These are phyloP conservation scores for Mesocentrotus franciscanus DNA, from an alignment of 53 echinoderm and acorn worm genomes.

Conservation along the genomic window DNA sequence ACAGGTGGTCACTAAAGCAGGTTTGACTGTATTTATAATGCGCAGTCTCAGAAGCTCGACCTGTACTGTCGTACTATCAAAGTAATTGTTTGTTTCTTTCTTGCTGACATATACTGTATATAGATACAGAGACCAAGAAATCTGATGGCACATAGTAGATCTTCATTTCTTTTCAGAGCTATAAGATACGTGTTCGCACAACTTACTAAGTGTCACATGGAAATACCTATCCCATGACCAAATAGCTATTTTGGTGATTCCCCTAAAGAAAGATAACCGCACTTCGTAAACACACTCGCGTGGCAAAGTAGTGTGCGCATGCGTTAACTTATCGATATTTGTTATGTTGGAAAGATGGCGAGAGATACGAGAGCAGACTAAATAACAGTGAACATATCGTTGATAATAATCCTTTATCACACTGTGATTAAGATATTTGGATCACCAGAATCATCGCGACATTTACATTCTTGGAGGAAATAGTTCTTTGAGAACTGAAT, in stretches of 20 bases:
- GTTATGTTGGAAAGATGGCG: constrained; percentile 1
- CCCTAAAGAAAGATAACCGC: neutral
- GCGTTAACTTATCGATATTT: neutral
- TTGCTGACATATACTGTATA: too few relatives aligned
- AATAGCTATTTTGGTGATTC: constrained; percentile 53
- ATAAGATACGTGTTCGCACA: neutral
- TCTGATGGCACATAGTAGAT: too few relatives aligned
- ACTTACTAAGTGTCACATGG: neutral
- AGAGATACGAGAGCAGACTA: neutral
- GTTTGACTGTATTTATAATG: too few relatives aligned
- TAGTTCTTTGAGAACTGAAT: neutral
- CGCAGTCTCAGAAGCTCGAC: too few relatives aligned
- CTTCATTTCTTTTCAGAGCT: neutral
- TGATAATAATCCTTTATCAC: neutral
- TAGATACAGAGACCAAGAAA: too few relatives aligned
- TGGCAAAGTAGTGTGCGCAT: constrained; percentile 55
- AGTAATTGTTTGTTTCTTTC: too few relatives aligned
- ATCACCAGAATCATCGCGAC: too few relatives aligned
- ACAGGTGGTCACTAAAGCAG: too few relatives aligned
- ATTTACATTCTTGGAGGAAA: neutral
- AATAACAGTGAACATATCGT: neutral
- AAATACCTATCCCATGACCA: constrained; percentile 41
- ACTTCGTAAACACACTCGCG: constrained; percentile 33
- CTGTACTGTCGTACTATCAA: too few relatives aligned
- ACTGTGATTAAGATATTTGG: neutral